phyloP scores from a whole-genome alignment of 2,888 invertebrate species.

The Drosophila mimetica region DNA sequence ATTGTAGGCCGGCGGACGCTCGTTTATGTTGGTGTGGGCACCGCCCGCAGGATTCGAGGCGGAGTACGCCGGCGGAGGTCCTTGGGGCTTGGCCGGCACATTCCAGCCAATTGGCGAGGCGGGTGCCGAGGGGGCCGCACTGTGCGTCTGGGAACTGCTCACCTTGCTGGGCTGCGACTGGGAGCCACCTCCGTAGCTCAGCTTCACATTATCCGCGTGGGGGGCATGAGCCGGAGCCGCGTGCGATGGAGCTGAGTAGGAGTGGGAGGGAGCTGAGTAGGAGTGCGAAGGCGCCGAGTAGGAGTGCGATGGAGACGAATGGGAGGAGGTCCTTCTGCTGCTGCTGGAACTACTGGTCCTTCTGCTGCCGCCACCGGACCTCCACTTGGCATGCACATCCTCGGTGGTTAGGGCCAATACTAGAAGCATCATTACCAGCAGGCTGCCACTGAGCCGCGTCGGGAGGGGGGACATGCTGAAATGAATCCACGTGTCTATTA shows the following conservation, averaged over 20 bases:
- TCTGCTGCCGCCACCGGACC: slow-evolving; percentile 63
- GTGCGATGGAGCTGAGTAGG: slow-evolving; percentile 9
- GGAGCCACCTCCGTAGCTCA: slow-evolving; percentile 71
- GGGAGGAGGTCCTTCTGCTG: slow-evolving; percentile 43
- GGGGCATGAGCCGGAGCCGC: slow-evolving; percentile 17
- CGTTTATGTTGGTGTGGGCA: slow-evolving; percentile 81
- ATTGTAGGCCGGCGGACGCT: slow-evolving; percentile 81
- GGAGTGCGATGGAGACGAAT: slow-evolving; percentile 13
- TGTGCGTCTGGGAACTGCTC: slow-evolving; percentile 50
- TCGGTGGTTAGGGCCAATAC: slow-evolving; percentile 53
- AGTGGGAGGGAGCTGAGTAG: slow-evolving; percentile 11
- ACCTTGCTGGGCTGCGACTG: slow-evolving; percentile 48
- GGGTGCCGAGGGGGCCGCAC: slow-evolving; percentile 18
- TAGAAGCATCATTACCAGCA: slow-evolving; percentile 46
- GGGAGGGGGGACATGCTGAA: slow-evolving; percentile 56
- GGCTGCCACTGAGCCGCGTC: slow-evolving; percentile 46
- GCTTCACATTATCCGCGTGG: slow-evolving; percentile 41
- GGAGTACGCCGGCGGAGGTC: slow-evolving; percentile 83
- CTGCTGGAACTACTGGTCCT: slow-evolving; percentile 51
- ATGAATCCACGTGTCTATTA: slow-evolving; percentile 1
- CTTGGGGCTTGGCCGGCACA: slow-evolving; percentile 78
- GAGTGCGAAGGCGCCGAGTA: slow-evolving; percentile 15
- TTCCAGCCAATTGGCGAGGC: slow-evolving; percentile 82
- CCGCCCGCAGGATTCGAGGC: slow-evolving; percentile 80
- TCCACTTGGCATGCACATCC: slow-evolving; percentile 69